Base-by-base conservation (phyloP, 2,888 invertebrate species). In the Biston stratarius region DNA sequence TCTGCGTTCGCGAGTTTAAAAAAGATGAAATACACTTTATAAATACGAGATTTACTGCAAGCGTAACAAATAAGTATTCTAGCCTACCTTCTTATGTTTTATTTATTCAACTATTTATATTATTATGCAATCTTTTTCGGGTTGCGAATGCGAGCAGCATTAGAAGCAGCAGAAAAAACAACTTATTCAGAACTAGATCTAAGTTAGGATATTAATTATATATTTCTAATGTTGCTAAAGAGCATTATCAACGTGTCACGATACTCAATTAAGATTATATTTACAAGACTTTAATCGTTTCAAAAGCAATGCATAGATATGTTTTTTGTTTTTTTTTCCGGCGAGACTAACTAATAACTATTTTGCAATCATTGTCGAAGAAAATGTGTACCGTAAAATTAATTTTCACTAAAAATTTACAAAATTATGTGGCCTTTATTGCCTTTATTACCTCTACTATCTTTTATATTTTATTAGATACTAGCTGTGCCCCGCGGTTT, bases 1-100 rank as follows among this genome's bases (percentile, higher is more conserved):
- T 71, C 68, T 65, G 66, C 66, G 56, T 71, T 69, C 64, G 63
- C 59, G 56, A 15, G 34, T 36, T 48, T 61, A 64, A 68, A 64
- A 56, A 66, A 64, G 61, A 63, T 38, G 42, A 52, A 59, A 58
- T 15, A 59, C 24, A 15, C 24, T 53, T 53, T 40, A 40, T 53
- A 53, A 24, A 40, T 52, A 52, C 9, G 8, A 2, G n/a, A n/a
- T 36, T 38, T 52, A 38, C 36, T 52, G 36, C 36, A 36, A 52
- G 52, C 36, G 9, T 52, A 52, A 49, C 33, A 34, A 49, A 3
- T 24, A 1, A 3, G 10, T 24, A 34, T 49, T 6, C 15, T 8
- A 8, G n/a, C 47, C 15, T 49, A 34, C 10, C 5, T 33, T 33
- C 5, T 15, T 24, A 48, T 14, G 6, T 14, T 48, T 33, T 49